Base-by-base conservation (phyloP, 1,140 invertebrate species). In the Chrysoperla carnea region DNA sequence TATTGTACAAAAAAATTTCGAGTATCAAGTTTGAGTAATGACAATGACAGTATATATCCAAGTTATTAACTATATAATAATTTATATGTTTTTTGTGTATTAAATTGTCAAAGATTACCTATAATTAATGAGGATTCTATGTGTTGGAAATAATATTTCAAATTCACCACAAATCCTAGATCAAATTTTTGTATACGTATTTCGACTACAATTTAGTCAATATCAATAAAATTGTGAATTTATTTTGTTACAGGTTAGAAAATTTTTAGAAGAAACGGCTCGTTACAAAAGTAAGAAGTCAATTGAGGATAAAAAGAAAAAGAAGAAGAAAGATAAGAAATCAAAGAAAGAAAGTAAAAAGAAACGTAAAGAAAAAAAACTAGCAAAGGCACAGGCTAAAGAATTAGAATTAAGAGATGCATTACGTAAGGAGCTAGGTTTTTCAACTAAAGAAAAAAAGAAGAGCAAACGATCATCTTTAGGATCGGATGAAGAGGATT, bases 261-360 rank as follows among this genome's bases (percentile, higher is more conserved):
- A 82, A 54, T 83, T 86, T 53, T 62, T 88, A 36, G 81, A 82
- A 48, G 82, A 86, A 50, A 81, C 80, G 7, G 75, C 73, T 31
- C 76, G 78, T 52, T 84, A 81, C 66, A 84, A 84, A 51, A 75
- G 78, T 48, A 77, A 79, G 51, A 76, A 77, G 49, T 69, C 67
- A 48, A 68, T 64, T 15, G 76, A 80, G 31, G 76, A 78, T 47
- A 70, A 77, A 46, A 82, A 81, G 55, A 78, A 77, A 43, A 69
- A 69, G 52, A 78, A 81, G 56, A 76, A 79, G 47, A 77, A 81
- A 46, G 75, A 76, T 49, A 76, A 77, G 50, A 64, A 64, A 33
- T 63, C 64, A 3, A 71, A 73, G 47, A 71, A 74, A 50, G 63
- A 66, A 40, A 69, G 71, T 37, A 66, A 72, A 59, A 78, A 77